Evolutionary conservation across 2,797 vertebrate species (phyloP), one percentile per base, ranked within the genome.

Genomic region (Gymnoscopelus microlampas): DNA sequence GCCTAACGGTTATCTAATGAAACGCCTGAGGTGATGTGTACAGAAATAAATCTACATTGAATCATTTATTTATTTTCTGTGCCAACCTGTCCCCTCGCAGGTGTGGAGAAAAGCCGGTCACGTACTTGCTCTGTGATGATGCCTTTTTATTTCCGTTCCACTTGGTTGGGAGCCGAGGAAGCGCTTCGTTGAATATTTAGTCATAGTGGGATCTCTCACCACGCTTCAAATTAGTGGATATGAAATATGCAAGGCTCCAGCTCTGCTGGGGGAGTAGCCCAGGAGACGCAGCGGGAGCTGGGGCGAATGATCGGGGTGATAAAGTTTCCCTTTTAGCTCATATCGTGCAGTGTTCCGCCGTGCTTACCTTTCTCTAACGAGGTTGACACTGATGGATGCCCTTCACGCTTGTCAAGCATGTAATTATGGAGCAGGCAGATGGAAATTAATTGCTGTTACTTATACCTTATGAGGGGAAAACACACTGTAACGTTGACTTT

Each of bases 211-310:
- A 81, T 78, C 74, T 68, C 79, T 58, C 66, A 56, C 76, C 80
- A 73, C 49, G 73, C 72, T 71, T 82, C 66, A 80, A 76, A 87
- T 86, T 76, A 86, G 74, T 29, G 53, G 62, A 64, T 68, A 82
- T 89, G 75, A 88, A 91, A 89, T 87, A 89, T 88, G 89, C 88
- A 89, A 10, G 76, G 60, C 53, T 73, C 73, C 23, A 29, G 60
- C 69, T 78, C 66, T 23, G 29, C 66, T 23, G 29, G 15, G 78
- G 70, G 67, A 60, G 53, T 4, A 12, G 68, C 57, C 71, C 68
- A 32, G 65, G 26, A 66, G 32, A 48, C 70, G 51, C 76, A 71
- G 76, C 78, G 54, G 77, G 76, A 61, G 65, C 55, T 49, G 23
- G 2, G 12, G 19, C 50, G 56, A 15, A 26, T 73, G 78, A 85